A percentile compares a stretch with the other conserved stretches of the same genome.
Conservation (phyloP, 2,888 invertebrate genomes). For the Hyles lineata region DNA sequence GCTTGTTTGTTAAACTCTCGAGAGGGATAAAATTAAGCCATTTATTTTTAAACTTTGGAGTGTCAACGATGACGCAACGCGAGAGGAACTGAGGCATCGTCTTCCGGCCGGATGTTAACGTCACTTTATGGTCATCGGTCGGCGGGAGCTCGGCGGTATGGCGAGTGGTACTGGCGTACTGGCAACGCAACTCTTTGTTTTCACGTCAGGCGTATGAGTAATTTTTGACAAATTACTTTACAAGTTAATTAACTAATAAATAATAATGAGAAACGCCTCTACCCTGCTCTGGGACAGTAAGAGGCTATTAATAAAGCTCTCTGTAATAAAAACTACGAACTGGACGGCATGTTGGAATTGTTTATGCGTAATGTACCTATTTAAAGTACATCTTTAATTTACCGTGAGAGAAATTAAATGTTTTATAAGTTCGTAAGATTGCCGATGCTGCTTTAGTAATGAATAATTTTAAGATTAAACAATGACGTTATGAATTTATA, state of each 20-base stretch:
- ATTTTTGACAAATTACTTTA: slow-evolving; percentile 20
- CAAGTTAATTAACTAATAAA: slow-evolving; percentile 26
- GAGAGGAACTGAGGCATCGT: slow-evolving; percentile 47
- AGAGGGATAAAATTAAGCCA: slow-evolving; percentile 3
- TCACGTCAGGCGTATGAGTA: background rate
- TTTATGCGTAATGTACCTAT: slow-evolving; percentile 21
- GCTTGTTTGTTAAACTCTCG: slow-evolving; percentile 16
- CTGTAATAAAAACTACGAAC: slow-evolving; percentile 16
- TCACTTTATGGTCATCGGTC: slow-evolving; percentile 45
- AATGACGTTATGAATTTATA: background rate
- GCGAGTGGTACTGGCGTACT: background rate
- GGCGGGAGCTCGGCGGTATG: slow-evolving; percentile 15
- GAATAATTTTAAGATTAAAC: background rate
- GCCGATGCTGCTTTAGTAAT: background rate
- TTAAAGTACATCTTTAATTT: slow-evolving; percentile 24
- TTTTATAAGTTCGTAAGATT: background rate
- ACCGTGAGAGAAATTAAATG: slow-evolving; percentile 6
- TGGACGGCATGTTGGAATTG: background rate
- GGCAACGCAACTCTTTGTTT: slow-evolving; percentile 11
- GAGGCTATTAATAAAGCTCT: slow-evolving; percentile 22
- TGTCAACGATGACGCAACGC: slow-evolving; percentile 46
- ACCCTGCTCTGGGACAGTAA: slow-evolving; percentile 10
- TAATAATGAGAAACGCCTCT: slow-evolving; percentile 16
- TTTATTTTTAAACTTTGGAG: slow-evolving; percentile 17
- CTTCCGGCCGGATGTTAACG: slow-evolving; percentile 54